phyloP scores from a whole-genome alignment of 2,113 vertebrate genomes.

The Otus sunia region DNA sequence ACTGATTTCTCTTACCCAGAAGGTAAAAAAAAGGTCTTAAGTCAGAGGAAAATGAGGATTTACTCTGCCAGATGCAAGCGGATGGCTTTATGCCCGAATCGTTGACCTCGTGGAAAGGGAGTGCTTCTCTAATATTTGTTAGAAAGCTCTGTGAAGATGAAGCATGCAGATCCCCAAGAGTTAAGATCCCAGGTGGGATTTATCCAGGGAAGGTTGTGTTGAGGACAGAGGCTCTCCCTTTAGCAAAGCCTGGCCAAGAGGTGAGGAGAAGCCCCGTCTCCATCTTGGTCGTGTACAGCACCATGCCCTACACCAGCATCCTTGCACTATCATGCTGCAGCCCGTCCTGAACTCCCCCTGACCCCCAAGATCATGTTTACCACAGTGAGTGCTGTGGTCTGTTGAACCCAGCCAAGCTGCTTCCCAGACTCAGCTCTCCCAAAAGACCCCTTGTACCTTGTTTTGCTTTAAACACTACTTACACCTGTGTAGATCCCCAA shows the following conservation, averaged over 20 bases:
- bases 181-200: neutral
- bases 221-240: neutral
- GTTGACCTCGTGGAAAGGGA: neutral
- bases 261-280: neutral
- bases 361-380: neutral
- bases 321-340: rapidly evolving
- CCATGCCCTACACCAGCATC: neutral
- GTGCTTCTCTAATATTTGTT: neutral
- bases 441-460: neutral
- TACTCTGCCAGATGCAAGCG: neutral
- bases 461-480: neutral
- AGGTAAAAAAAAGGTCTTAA: neutral
- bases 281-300: neutral
- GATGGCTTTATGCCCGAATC: neutral
- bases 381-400: neutral
- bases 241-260: neutral
- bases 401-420: neutral
- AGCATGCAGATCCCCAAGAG: neutral
- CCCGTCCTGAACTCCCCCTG: neutral
- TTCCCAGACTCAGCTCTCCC: neutral
- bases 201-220: neutral
- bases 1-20: neutral
- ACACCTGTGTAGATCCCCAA: neutral
- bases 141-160: neutral
- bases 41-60: neutral